A percentile compares a stretch with the other conserved stretches of the same genome.
Conservation (phyloP, 2,888 invertebrate species). For the Smittia sp. region DNA sequence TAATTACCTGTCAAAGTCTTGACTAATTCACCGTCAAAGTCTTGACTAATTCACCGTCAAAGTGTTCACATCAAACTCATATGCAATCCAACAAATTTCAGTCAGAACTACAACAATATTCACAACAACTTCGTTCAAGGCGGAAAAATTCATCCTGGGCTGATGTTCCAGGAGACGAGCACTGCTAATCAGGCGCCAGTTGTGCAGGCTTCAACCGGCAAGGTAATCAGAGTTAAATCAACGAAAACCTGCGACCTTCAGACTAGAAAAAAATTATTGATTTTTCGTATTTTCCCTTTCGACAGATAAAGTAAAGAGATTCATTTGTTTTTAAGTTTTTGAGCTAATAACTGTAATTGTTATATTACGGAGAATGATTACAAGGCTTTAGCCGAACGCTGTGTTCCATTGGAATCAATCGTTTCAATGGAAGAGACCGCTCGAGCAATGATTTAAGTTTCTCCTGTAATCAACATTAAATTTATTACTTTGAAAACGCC, state of each 20-base stretch:
- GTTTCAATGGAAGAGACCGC: background rate
- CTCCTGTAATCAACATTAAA: slow-evolving; percentile 22
- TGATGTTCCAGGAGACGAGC: no score
- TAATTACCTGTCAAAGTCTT: no score
- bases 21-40: no score
- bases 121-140: slow-evolving; percentile 9
- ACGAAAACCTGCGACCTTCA: no score
- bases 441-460: background rate
- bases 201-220: no score
- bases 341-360: slow-evolving; percentile 29
- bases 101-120: background rate
- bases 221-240: no score
- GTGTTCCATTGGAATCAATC: background rate
- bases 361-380: background rate
- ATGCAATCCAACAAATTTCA: no score
- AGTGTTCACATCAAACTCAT: no score
- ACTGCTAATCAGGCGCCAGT: no score
- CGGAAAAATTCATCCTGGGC: background rate
- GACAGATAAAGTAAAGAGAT: background rate
- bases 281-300: slow-evolving; percentile 24
- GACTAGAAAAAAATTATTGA: slow-evolving; percentile 29
- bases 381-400: background rate
- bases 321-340: slow-evolving; percentile 31
- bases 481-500: slow-evolving; percentile 34
- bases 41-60: no score